Evolutionary conservation across 2,888 invertebrate species (phyloP), one percentile per base, ranked within the genome.

Genomic region (Neocrepidodera transversa): DNA sequence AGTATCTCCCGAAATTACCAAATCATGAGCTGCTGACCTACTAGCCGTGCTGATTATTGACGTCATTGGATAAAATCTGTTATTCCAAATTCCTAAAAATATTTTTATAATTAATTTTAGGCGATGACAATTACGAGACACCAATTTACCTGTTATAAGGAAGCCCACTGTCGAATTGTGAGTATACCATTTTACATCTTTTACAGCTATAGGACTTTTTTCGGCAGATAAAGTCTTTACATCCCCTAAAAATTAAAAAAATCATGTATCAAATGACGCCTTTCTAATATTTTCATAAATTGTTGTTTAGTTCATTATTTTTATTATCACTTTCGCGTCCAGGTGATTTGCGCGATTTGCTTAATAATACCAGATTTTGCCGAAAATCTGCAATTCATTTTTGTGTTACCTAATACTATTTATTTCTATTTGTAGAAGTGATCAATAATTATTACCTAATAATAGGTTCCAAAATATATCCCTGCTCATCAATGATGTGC

Each of bases 131-230:
- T 28, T n/a, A 16, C n/a, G 13, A 10, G 13, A 51, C n/a, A 23
- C 7, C 17, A 2, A 42, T 26, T 78, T 80, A 90, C 94, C 94
- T 68, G 92, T 89, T 4, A 93, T 91, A 72, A 93, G 84, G 79
- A 92, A 94, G 57, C 94, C 93, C 38, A 95, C 90, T 0, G 92
- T 92, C 42, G 91, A 91, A 71, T 93, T 94, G 71, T 91, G 91
- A 1, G 92, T 90, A 65, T 90, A 86, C 94, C 94, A 95, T 79
- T 93, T 93, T 1, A 92, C 89, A 74, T 94, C 94, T 76, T 94
- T 92, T 91, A 93, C 93, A 2, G 92, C 91, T 62, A 92, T 85
- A 1, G 93, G 92, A 76, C 93, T 92, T 75, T 93, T 93, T 74
- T 94, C 93, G 6, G 92, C 90, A 1, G 92, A 90, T 49, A 94